Base-by-base conservation (phyloP, 1,140 invertebrate genomes). In the Sipha flava region DNA sequence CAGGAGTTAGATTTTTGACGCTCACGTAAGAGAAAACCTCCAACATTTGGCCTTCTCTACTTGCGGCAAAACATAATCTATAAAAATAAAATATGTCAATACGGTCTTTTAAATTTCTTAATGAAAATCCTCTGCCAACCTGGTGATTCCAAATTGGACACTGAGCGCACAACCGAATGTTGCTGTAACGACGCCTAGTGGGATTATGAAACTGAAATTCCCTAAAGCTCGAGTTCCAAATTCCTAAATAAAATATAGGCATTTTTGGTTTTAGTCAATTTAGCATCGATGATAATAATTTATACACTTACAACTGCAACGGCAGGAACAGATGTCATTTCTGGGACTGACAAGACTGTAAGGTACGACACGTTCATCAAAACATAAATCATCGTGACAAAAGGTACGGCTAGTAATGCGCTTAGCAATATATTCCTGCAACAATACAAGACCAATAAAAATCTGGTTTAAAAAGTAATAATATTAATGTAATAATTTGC, bases 281-380 rank as follows among this genome's bases (percentile, higher is more conserved):
- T 4, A 40, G n/a, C n/a, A n/a, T n/a, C n/a, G n/a, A n/a, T n/a
- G n/a, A n/a, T n/a, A n/a, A n/a, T n/a, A n/a, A n/a, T n/a, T n/a
- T n/a, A n/a, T n/a, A n/a, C n/a, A n/a, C 90, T 90, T 85, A 91
- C 90, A 43, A 98, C 93, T 23, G 95, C 96, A 0, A 98, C 96
- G 0, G 96, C 96, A 37, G 90, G 88, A 0, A 93, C 91, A 16
- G 86, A 86, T 0, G 92, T 87, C 87, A 98, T 93, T 85, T 97
- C 95, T 0, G 89, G 86, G 2, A 91, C 90, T 14, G 89, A 91
- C 77, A 98, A 86, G 0, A 92, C 95, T 1, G 95, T 91, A 89
- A 98, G 94, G 85, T 98, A 97, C 31, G 95, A 92, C 0, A 98
- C 87, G 84, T 98, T 98, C 88, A 96, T 94, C 79, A 94, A 88